phyloP scores from a whole-genome alignment of 2,888 invertebrate genomes.

The Unio delphinus region DNA sequence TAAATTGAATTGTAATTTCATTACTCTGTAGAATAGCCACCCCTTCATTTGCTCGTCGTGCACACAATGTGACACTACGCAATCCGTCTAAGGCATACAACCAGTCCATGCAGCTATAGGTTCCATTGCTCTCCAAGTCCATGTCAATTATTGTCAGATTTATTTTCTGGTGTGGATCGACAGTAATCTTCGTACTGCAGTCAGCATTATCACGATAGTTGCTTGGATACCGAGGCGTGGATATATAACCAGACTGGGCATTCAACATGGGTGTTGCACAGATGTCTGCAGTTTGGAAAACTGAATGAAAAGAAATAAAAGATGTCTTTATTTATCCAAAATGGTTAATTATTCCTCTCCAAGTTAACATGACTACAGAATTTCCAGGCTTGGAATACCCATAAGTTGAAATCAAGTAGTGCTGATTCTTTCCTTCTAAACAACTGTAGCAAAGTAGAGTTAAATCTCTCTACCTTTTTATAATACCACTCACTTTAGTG shows the following conservation, averaged over 20 bases:
- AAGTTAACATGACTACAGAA: too few species aligned
- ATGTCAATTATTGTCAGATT: conserved; percentile 61
- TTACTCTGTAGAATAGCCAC: conserved; percentile 44
- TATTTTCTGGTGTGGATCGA: conserved; percentile 51
- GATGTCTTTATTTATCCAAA: too few species aligned
- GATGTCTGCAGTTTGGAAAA: conserved; percentile 49
- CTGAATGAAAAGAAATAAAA: conserved; percentile 36
- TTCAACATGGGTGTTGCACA: conserved; percentile 44
- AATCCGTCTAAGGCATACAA: conserved; percentile 55
- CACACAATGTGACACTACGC: conserved; percentile 60
- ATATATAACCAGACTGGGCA: conserved; percentile 58
- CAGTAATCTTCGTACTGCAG: conserved; percentile 51
- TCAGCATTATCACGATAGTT: conserved; percentile 44
- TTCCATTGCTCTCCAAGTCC: conserved; percentile 51
- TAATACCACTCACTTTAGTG: too few species aligned
- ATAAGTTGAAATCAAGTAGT: too few species aligned
- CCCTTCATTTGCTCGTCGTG: conserved; percentile 51
- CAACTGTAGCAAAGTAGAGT: too few species aligned
- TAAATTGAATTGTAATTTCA: conserved; percentile 51
- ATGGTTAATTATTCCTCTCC: too few species aligned
- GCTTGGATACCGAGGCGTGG: conserved; percentile 63
- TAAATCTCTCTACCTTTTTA: too few species aligned
- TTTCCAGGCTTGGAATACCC: too few species aligned
- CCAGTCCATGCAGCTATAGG: conserved; percentile 57
- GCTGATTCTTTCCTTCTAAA: too few species aligned